Evolutionary conservation across 1,140 invertebrate genomes (phyloP).

Genomic region (Chelonus insularis): DNA sequence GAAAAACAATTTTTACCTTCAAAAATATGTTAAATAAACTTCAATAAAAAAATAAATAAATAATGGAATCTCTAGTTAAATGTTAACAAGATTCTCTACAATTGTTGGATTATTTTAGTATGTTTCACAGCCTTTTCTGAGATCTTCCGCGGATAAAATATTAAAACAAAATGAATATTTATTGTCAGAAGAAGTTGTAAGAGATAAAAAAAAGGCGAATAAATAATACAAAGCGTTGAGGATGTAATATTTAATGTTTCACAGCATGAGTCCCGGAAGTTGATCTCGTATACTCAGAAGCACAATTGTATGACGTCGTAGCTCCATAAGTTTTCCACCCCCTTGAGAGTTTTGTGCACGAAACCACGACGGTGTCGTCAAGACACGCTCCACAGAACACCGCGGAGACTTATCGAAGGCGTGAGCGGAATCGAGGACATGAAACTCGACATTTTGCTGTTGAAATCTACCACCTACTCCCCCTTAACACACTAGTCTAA

Average conservation of each 20-base stretch:
- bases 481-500: too few species aligned
- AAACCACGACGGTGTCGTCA: background rate
- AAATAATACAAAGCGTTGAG: too few species aligned
- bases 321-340: background rate
- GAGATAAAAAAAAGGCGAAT: background rate
- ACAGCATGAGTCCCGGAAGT: background rate
- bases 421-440: conserved; percentile 5
- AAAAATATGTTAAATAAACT: too few species aligned
- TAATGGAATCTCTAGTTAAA: too few species aligned
- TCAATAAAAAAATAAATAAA: too few species aligned
- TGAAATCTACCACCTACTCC: background rate
- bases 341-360: background rate
- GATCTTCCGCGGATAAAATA: background rate
- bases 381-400: background rate
- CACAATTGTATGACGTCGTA: background rate
- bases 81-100: too few species aligned
- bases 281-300: background rate
- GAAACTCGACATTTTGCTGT: background rate
- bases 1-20: too few species aligned
- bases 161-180: background rate
- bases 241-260: background rate
- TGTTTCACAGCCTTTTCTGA: too few species aligned
- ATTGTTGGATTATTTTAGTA: too few species aligned
- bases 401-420: background rate
- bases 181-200: background rate